phyloP scores from a whole-genome alignment of 2,113 vertebrate genomes.

The Poeciliopsis retropinna region DNA sequence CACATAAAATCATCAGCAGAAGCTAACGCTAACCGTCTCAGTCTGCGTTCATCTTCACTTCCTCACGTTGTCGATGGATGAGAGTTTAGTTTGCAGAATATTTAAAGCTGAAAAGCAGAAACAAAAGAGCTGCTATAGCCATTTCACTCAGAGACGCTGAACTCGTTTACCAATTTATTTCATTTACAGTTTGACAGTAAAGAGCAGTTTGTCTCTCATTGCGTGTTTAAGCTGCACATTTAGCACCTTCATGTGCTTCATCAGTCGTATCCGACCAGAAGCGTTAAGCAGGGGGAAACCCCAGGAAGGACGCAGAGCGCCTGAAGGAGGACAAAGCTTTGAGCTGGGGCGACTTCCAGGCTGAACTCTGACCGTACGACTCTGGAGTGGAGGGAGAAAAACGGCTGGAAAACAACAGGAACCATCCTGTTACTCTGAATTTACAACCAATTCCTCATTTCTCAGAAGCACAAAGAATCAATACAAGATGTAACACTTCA shows the following conservation, averaged over 20 bases:
- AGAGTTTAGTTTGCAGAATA: background rate
- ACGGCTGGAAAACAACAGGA: slow-evolving; percentile 38
- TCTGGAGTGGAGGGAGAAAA: slow-evolving; percentile 46
- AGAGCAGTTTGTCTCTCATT: background rate
- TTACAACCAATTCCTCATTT: background rate
- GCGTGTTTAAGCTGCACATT: background rate
- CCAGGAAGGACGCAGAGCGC: slow-evolving; percentile 62
- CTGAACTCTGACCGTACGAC: slow-evolving; percentile 28
- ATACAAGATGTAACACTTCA: background rate
- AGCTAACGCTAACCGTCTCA: too few species aligned
- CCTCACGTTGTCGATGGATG: too few species aligned
- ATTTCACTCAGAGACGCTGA: background rate
- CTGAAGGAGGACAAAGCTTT: slow-evolving; percentile 56
- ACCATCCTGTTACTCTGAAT: background rate
- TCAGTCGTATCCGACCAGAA: slow-evolving; percentile 5
- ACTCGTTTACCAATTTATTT: slow-evolving; percentile 16
- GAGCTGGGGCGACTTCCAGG: slow-evolving; percentile 71
- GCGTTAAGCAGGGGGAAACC: slow-evolving; percentile 25
- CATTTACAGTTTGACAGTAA: background rate
- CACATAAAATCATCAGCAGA: too few species aligned
- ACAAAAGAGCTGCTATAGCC: background rate
- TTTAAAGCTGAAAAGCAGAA: background rate
- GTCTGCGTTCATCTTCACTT: too few species aligned
- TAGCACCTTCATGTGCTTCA: background rate
- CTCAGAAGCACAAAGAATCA: background rate